Base-by-base conservation (phyloP, 2,113 vertebrate species). In the Gadus macrocephalus region DNA sequence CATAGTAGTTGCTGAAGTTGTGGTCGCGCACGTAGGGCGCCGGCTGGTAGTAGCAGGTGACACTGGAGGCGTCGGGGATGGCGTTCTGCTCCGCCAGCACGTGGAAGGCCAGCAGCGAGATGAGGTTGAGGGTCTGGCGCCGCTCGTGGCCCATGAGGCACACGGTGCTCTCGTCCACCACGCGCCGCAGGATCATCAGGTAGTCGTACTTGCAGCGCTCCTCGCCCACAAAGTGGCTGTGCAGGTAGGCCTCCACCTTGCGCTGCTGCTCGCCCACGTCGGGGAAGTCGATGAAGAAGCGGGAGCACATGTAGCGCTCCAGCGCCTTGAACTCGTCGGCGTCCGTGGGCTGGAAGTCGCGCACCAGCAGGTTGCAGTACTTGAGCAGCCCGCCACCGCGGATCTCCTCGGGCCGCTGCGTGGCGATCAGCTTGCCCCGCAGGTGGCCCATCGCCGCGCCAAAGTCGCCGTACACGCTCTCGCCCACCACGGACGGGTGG, bases 251-350 rank as follows among this genome's bases (percentile, higher is more conserved):
- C 88, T 99, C 96, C 86, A 99, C 83, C 76, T 99, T 99, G 53
- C 93, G 90, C 79, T 98, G 96, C 90, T 99, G 97, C 62, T 98
- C 97, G 0, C 93, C 90, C 62, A 99, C 96, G 85, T 98, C 97
- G 0, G 97, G 95, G 89, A 99, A 99, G 91, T 99, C 97, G 31
- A 99, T 99, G 92, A 99, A 99, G 87, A 99, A 99, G 25, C 97
- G 89, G 0, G 97, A 99, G 68, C 97, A 99, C 97, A 99, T 99
- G 87, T 99, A 99, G 1, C 96, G 93, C 88, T 99, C 97, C 15
- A 99, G 80, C 0, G 81, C 93, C 81, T 98, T 98, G 86, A 99
- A 96, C 78, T 96, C 93, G 1, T 94, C 90, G 84, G 94, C 91
- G 69, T 93, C 92, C 4, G 92, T 92, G 5, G 97, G 95, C 77